phyloP scores from a whole-genome alignment of 2,888 invertebrate genomes.

The Teleiodes luculella region DNA sequence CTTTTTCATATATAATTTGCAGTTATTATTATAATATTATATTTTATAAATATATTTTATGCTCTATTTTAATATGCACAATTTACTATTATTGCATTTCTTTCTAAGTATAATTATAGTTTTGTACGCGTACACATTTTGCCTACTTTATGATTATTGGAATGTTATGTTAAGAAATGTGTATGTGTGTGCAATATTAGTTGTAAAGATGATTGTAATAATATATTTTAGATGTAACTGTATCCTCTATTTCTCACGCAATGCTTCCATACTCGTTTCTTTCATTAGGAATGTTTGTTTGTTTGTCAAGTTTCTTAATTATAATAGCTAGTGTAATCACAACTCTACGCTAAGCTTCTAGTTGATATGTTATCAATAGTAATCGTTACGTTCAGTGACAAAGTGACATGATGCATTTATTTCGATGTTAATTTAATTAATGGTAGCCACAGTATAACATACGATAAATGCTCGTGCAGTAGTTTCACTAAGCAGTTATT shows the following conservation, averaged over 20 bases:
- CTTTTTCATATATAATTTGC: slow-evolving; percentile 64
- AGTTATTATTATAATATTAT: slow-evolving; percentile 69
- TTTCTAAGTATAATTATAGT: slow-evolving; percentile 62
- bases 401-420: slow-evolving; percentile 79
- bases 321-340: slow-evolving; percentile 77
- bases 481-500: slow-evolving; percentile 65
- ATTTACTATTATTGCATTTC: slow-evolving; percentile 72
- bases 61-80: slow-evolving; percentile 73
- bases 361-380: slow-evolving; percentile 57
- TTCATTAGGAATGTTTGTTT: slow-evolving; percentile 51
- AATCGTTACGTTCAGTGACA: slow-evolving; percentile 70
- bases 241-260: slow-evolving; percentile 34
- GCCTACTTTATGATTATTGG: slow-evolving; percentile 49
- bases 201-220: slow-evolving; percentile 63
- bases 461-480: slow-evolving; percentile 70
- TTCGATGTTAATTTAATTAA: slow-evolving; percentile 76
- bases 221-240: slow-evolving; percentile 57
- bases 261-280: slow-evolving; percentile 66
- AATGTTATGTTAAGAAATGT: slow-evolving; percentile 67
- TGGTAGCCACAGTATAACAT: slow-evolving; percentile 74
- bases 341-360: slow-evolving; percentile 67
- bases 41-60: slow-evolving; percentile 76
- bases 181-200: slow-evolving; percentile 80
- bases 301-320: slow-evolving; percentile 40
- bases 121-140: slow-evolving; percentile 76